Conservation (phyloP, 2,888 invertebrate genomes). For the Tetragonula carbonaria region DNA sequence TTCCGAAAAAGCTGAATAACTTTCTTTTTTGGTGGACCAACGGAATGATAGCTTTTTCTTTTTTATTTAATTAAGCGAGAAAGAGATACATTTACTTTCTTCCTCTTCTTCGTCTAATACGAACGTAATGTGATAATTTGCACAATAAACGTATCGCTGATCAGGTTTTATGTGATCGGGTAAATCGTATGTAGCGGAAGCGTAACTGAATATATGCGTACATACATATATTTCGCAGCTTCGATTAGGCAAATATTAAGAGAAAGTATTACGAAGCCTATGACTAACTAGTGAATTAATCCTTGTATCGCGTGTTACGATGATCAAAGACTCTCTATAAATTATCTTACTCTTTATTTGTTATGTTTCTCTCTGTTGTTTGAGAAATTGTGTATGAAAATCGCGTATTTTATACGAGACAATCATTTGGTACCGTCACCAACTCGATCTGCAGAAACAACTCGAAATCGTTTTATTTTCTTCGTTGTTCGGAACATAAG, state of each 20-base stretch:
- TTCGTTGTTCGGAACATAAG: background rate
- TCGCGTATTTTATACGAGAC: constrained; percentile 44
- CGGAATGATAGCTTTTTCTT: constrained; percentile 32
- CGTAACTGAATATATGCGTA: constrained; percentile 9
- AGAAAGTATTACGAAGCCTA: constrained; percentile 49
- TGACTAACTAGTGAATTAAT: constrained; percentile 43
- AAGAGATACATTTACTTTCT: constrained; percentile 29
- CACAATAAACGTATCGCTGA: constrained; percentile 61
- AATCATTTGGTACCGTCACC: constrained; percentile 50
- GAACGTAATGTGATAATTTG: constrained; percentile 68
- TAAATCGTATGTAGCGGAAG: constrained; percentile 28
- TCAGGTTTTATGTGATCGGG: constrained; percentile 43
- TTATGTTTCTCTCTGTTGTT: background rate
- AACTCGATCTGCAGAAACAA: background rate
- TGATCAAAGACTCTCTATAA: constrained; percentile 42
- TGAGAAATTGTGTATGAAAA: constrained; percentile 22
- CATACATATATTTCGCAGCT: constrained; percentile 49
- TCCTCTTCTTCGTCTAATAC: constrained; percentile 26
- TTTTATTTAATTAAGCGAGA: constrained; percentile 36
- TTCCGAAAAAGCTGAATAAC: background rate
- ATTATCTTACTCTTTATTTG: constrained; percentile 12
- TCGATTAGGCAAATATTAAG: constrained; percentile 27
- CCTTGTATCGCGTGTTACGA: constrained; percentile 31
- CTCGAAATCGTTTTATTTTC: background rate
- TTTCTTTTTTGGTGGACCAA: constrained; percentile 11